Percentiles rank a stretch among this genome's conserved stretches.
These are phyloP conservation scores for Drosophila parvula DNA, from an alignment of 1,140 invertebrate species.

Conservation along the genomic window DNA sequence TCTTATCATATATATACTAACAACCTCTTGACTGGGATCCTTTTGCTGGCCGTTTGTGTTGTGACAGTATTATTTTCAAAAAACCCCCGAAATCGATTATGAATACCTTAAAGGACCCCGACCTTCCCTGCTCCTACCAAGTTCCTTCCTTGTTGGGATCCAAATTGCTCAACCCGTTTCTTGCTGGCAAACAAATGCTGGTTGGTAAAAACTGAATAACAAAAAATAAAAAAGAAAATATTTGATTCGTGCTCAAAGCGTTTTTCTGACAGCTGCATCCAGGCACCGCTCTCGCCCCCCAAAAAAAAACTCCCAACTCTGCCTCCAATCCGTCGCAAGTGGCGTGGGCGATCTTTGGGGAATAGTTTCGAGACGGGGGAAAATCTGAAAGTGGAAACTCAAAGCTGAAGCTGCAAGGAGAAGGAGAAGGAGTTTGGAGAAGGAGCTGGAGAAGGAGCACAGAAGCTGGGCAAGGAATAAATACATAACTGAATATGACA, in stretches of 20 bases:
- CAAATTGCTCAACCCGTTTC: conserved; percentile 31
- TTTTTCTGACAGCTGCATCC: conserved; percentile 55
- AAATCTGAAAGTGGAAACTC: conserved; percentile 76
- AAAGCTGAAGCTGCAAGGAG: conserved; percentile 26
- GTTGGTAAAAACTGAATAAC: conserved; percentile 1
- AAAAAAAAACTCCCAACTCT: no score
- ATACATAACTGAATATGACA: conserved; percentile 82
- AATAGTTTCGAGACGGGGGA: conserved; percentile 44
- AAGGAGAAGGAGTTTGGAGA: no score
- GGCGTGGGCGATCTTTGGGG: conserved; percentile 6
- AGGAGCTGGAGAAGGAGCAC: conserved; percentile 22
- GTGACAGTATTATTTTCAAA: conserved; percentile 1
- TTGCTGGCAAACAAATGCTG: conserved; percentile 24
- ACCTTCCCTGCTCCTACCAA: conserved; percentile 1
- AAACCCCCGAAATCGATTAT: conserved; percentile 17
- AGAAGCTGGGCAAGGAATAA: conserved; percentile 64
- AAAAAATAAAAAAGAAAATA: conserved; percentile 17
- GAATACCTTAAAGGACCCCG: conserved; percentile 4
- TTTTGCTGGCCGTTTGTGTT: neutral
- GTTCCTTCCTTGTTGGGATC: conserved; percentile 10
- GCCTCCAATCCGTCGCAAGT: neutral
- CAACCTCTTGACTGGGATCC: neutral
- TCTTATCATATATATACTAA: no score
- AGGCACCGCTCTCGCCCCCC: no score
- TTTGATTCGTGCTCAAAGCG: conserved; percentile 60